phyloP scores from a whole-genome alignment of 2,113 vertebrate genomes.

The Amphiprion percula region DNA sequence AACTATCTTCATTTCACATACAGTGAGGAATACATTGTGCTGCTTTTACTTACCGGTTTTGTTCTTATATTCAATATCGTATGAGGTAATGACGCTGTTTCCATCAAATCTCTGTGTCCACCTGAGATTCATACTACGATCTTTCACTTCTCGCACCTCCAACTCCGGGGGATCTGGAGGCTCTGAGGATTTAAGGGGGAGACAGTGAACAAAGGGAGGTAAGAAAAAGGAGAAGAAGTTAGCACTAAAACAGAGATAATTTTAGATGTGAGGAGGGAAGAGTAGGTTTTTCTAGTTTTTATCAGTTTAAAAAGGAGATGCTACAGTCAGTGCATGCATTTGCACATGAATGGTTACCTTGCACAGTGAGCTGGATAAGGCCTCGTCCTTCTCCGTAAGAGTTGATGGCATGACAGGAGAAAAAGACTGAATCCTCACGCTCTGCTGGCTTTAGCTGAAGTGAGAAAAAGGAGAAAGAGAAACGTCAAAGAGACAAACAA shows the following conservation, averaged over 20 bases:
- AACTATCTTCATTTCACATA: background rate
- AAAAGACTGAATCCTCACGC: conserved; percentile 98
- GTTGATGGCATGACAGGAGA: conserved; percentile 99
- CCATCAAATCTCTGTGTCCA: conserved; percentile 98
- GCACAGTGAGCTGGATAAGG: conserved; percentile 98
- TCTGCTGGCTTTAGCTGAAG: conserved; percentile 95
- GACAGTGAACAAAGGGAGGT: background rate
- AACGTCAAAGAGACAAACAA: conserved; percentile 39
- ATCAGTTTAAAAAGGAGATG: background rate
- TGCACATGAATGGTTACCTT: conserved; percentile 85
- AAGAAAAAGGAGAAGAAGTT: background rate
- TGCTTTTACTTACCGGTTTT: conserved; percentile 88
- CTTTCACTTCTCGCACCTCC: conserved; percentile 97
- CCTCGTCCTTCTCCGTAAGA: conserved; percentile 97
- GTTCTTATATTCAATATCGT: conserved; percentile 99
- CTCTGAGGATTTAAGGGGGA: conserved; percentile 82
- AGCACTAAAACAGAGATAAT: background rate
- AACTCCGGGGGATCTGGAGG: conserved; percentile 97
- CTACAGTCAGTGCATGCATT: background rate
- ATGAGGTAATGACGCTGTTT: conserved; percentile 97
- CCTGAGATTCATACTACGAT: conserved; percentile 98
- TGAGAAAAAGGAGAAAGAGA: conserved; percentile 26
- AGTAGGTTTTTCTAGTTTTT: background rate
- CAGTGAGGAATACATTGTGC: background rate
- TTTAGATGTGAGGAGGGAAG: background rate